phyloP scores from a whole-genome alignment of 1,140 invertebrate species.

The Lordiphosa mommai region DNA sequence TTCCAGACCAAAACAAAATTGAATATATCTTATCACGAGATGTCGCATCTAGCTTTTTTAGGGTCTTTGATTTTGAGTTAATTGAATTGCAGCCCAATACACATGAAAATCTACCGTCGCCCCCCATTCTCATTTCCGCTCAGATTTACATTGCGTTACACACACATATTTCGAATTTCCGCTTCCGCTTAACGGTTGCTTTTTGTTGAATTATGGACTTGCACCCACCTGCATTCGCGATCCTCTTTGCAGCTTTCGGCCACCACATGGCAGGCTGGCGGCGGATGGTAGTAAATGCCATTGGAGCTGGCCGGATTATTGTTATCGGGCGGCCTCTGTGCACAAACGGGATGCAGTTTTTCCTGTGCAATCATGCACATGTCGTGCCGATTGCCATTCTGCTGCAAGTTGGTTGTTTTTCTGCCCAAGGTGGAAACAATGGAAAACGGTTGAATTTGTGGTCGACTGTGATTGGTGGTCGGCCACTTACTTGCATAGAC shows the following conservation, averaged over 20 bases:
- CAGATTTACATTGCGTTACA: slow-evolving; percentile 49
- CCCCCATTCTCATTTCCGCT: not conserved
- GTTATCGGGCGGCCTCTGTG: slow-evolving; percentile 87
- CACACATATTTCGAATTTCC: slow-evolving; percentile 65
- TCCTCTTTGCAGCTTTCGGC: slow-evolving; percentile 89
- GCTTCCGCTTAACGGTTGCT: slow-evolving; percentile 36
- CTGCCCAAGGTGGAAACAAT: slow-evolving; percentile 78
- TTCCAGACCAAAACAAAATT: too few species aligned
- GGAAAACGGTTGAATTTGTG: slow-evolving; percentile 7
- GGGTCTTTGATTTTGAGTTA: slow-evolving; percentile 6
- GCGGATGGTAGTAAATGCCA: slow-evolving; percentile 81
- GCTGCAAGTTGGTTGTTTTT: slow-evolving; percentile 82
- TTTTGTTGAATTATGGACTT: slow-evolving; percentile 62
- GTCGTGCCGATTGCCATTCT: slow-evolving; percentile 84
- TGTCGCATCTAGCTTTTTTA: too few species aligned
- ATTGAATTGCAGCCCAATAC: slow-evolving; percentile 43
- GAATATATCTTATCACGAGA: too few species aligned
- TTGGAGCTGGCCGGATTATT: slow-evolving; percentile 79
- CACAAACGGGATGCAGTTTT: slow-evolving; percentile 91
- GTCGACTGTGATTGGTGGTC: slow-evolving; percentile 4
- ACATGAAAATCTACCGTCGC: not conserved
- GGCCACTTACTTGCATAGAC: slow-evolving; percentile 92
- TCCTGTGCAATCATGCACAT: slow-evolving; percentile 93
- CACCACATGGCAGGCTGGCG: slow-evolving; percentile 89
- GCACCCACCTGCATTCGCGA: slow-evolving; percentile 85